Percentiles rank a stretch among this genome's conserved stretches.
Evolutionary conservation across 2,113 vertebrate genomes (phyloP).

Genomic region (Apteryx owenii): DNA sequence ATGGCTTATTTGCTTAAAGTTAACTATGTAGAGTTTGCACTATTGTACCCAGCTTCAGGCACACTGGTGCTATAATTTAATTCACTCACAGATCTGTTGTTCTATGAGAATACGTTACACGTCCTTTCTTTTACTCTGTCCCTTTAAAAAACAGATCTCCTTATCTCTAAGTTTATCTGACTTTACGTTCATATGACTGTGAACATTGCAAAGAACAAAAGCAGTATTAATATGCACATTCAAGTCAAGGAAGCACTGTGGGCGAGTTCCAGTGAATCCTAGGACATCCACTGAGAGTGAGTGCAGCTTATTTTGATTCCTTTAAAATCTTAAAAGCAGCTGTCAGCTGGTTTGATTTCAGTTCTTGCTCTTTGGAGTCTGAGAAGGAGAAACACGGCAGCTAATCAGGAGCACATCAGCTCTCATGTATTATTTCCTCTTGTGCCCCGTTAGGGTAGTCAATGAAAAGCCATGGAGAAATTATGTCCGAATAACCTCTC

Average conservation of each 20-base stretch:
- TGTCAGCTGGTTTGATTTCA: neutral
- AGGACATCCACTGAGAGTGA: neutral
- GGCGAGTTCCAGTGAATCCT: neutral
- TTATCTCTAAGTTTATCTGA: neutral
- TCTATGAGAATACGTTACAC: fast-evolving
- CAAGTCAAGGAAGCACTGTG: neutral
- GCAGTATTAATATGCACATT: neutral
- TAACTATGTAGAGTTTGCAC: neutral
- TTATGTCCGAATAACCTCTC: neutral
- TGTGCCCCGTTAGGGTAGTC: neutral
- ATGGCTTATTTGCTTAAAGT: neutral
- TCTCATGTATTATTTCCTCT: neutral
- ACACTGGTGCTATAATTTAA: neutral
- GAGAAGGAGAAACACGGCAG: neutral
- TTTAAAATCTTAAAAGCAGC: neutral
- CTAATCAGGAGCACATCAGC: neutral
- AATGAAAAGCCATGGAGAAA: neutral
- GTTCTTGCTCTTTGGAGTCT: neutral
- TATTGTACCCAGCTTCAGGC: neutral
- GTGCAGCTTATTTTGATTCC: neutral
- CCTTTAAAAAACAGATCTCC: neutral
- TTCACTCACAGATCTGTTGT: neutral
- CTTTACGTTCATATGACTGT: neutral
- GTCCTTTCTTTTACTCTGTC: neutral
- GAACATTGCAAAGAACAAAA: neutral